Percentiles rank a stretch among this genome's conserved stretches.
Conservation (phyloP, 2,888 invertebrate genomes). For the Diarsia mendica region DNA sequence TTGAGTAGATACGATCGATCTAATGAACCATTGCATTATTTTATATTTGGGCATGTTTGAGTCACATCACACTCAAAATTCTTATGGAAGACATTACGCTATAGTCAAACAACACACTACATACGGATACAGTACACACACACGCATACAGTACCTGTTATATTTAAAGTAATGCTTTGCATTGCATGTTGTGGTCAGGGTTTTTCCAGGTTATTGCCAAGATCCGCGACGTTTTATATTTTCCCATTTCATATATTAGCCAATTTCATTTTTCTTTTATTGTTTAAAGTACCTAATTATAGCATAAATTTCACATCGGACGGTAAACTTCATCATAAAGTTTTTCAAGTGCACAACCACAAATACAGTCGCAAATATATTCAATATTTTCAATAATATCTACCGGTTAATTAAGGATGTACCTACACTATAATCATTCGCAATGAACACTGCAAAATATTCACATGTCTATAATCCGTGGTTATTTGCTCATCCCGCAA, state of each 20-base stretch:
- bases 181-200: slow-evolving; percentile 5
- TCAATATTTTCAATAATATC: neutral
- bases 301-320: neutral
- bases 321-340: neutral
- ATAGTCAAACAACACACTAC: neutral
- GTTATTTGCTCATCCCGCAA: neutral
- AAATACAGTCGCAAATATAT: neutral
- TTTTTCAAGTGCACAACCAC: neutral
- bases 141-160: neutral
- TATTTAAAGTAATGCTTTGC: neutral
- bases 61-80: slow-evolving; percentile 31
- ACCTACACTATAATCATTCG: neutral
- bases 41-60: slow-evolving; percentile 50
- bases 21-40: slow-evolving; percentile 42
- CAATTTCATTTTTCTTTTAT: neutral
- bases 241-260: too few relatives aligned
- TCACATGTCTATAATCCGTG: neutral
- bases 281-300: too few relatives aligned
- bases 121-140: neutral
- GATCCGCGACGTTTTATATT: neutral
- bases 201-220: slow-evolving; percentile 29
- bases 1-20: slow-evolving; percentile 47
- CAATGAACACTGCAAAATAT: neutral
- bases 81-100: slow-evolving; percentile 28
- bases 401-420: neutral